A percentile compares a stretch with the other conserved stretches of the same genome.
Conservation (phyloP, 2,888 invertebrate species). For the Sinelater perroti region DNA sequence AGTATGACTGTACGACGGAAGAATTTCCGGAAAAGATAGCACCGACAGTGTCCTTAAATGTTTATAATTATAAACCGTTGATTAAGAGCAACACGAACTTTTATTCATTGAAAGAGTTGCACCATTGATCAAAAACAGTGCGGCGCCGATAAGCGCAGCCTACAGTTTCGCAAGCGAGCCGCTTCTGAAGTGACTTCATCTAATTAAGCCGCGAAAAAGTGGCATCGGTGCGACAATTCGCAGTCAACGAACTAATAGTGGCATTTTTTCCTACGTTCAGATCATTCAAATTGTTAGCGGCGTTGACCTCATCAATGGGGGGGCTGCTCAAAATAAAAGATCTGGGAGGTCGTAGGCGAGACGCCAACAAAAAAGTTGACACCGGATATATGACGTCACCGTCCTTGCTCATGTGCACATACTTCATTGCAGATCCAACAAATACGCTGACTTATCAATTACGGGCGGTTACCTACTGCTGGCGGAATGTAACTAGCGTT, state of each 20-base stretch:
- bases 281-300: slow-evolving; percentile 35
- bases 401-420: slow-evolving; percentile 41
- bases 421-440: slow-evolving; percentile 30
- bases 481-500: slow-evolving; percentile 25
- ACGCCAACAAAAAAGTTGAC: slow-evolving; percentile 46
- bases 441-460: slow-evolving; percentile 27
- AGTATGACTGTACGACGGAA: too few species aligned
- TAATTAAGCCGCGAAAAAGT: neutral
- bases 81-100: too few species aligned
- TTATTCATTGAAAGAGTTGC: too few species aligned
- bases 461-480: slow-evolving; percentile 6
- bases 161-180: too few species aligned
- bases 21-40: too few species aligned
- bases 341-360: slow-evolving; percentile 40
- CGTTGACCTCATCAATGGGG: slow-evolving; percentile 39
- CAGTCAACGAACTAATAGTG: slow-evolving; percentile 21
- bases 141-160: too few species aligned
- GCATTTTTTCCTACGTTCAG: slow-evolving; percentile 25
- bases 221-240: neutral
- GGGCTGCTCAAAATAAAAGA: slow-evolving; percentile 39
- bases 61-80: too few species aligned
- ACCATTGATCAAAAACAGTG: too few species aligned
- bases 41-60: too few species aligned
- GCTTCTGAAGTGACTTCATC: too few species aligned
- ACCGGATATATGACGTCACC: slow-evolving; percentile 50